Percentiles rank a stretch among this genome's conserved stretches.
Evolutionary conservation across 2,888 invertebrate genomes (phyloP).

Genomic region (Nematopogon swammerdamellus): DNA sequence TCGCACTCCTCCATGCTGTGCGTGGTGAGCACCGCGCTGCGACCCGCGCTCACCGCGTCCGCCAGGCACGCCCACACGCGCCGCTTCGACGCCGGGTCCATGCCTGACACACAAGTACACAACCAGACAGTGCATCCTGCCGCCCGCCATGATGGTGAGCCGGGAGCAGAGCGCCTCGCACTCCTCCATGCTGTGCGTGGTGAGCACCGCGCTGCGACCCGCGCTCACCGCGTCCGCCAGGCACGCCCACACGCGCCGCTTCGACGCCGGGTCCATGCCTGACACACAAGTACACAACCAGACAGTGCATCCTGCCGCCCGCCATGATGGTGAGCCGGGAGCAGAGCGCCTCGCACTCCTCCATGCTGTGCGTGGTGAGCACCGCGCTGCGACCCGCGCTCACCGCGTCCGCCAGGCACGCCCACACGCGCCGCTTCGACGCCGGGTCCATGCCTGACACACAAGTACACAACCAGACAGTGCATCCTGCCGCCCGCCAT

Average conservation of each 20-base stretch:
- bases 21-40: slow-evolving; percentile 68
- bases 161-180: slow-evolving; percentile 79
- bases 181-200: slow-evolving; percentile 69
- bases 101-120: slow-evolving; percentile 48
- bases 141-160: slow-evolving; percentile 79
- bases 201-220: slow-evolving; percentile 72
- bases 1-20: slow-evolving; percentile 80
- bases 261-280: slow-evolving; percentile 81
- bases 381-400: slow-evolving; percentile 72
- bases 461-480: too few species aligned
- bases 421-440: slow-evolving; percentile 79
- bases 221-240: slow-evolving; percentile 59
- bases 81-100: slow-evolving; percentile 79
- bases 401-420: slow-evolving; percentile 59
- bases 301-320: too few species aligned
- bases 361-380: slow-evolving; percentile 65
- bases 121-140: too few species aligned
- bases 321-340: slow-evolving; percentile 79
- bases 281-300: slow-evolving; percentile 17
- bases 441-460: slow-evolving; percentile 76
- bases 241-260: slow-evolving; percentile 77
- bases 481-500: too few species aligned
- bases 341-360: slow-evolving; percentile 81
- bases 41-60: slow-evolving; percentile 59
- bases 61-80: slow-evolving; percentile 74